Percentiles rank a stretch among this genome's conserved stretches.
Evolutionary conservation across 2,797 vertebrate species (phyloP).

Genomic region (Brachyalestes nurse): DNA sequence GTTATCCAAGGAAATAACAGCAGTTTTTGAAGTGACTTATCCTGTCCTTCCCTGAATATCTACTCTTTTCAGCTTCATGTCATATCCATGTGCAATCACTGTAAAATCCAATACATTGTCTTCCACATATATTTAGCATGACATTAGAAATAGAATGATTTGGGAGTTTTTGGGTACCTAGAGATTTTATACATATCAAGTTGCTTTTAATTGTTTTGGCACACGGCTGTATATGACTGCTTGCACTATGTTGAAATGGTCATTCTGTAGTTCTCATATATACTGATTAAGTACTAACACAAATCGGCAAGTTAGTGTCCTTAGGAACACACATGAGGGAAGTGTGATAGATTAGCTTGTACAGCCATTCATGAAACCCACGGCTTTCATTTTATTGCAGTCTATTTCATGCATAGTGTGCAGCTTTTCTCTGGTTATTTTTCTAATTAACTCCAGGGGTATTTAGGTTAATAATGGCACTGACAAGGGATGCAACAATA

Average conservation of each 20-base stretch:
- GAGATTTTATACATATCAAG: neutral
- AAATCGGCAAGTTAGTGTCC: too few species aligned
- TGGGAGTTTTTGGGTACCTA: neutral
- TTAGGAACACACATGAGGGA: too few species aligned
- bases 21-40: neutral
- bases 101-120: conserved; percentile 12
- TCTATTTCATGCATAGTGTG: too few species aligned
- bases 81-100: neutral
- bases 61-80: conserved; percentile 17
- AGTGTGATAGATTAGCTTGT: too few species aligned
- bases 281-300: too few species aligned
- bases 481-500: too few species aligned
- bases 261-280: neutral
- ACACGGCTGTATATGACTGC: neutral
- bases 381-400: too few species aligned
- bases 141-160: neutral
- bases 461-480: too few species aligned
- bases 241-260: neutral
- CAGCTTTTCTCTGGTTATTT: too few species aligned
- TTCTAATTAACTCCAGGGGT: too few species aligned
- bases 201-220: conserved; percentile 6
- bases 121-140: conserved; percentile 7
- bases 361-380: too few species aligned
- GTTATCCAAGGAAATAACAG: conserved; percentile 13
- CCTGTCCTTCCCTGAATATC: neutral